Percentiles rank a stretch among this genome's conserved stretches.
phyloP scores from a whole-genome alignment of 1,140 invertebrate genomes.

The Phenacoccus solenopsis region DNA sequence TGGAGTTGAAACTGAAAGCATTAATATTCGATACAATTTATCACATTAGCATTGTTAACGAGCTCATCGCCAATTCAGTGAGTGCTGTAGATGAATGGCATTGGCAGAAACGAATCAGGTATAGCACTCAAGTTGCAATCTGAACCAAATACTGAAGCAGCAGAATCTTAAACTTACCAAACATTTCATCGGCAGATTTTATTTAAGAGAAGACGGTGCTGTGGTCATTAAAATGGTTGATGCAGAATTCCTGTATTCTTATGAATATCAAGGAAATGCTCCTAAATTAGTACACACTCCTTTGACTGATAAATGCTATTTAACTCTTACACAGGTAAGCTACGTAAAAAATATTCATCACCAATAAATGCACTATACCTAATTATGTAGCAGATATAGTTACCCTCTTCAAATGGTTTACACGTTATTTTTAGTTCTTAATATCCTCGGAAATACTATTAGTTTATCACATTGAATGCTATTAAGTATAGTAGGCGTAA shows the following conservation, averaged over 20 bases:
- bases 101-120: slow-evolving; percentile 94
- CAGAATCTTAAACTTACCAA: neutral
- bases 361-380: too few relatives aligned
- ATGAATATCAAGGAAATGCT: slow-evolving; percentile 92
- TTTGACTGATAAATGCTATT: slow-evolving; percentile 88
- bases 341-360: too few relatives aligned
- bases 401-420: too few relatives aligned
- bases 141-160: too few relatives aligned
- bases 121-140: neutral
- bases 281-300: slow-evolving; percentile 85
- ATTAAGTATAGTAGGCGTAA: too few relatives aligned
- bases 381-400: too few relatives aligned
- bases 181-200: slow-evolving; percentile 36
- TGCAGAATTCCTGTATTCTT: slow-evolving; percentile 88
- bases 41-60: slow-evolving; percentile 67
- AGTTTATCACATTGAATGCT: too few relatives aligned
- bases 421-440: too few relatives aligned
- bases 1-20: slow-evolving; percentile 53
- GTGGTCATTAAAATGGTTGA: slow-evolving; percentile 63
- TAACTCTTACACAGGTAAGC: slow-evolving; percentile 77
- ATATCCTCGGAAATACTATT: too few relatives aligned
- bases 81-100: slow-evolving; percentile 61
- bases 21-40: slow-evolving; percentile 91
- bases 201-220: slow-evolving; percentile 40
- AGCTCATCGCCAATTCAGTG: slow-evolving; percentile 54